A percentile compares a stretch with the other conserved stretches of the same genome.
Conservation (phyloP, 2,888 invertebrate genomes). For the Lacanobia wlatinum region DNA sequence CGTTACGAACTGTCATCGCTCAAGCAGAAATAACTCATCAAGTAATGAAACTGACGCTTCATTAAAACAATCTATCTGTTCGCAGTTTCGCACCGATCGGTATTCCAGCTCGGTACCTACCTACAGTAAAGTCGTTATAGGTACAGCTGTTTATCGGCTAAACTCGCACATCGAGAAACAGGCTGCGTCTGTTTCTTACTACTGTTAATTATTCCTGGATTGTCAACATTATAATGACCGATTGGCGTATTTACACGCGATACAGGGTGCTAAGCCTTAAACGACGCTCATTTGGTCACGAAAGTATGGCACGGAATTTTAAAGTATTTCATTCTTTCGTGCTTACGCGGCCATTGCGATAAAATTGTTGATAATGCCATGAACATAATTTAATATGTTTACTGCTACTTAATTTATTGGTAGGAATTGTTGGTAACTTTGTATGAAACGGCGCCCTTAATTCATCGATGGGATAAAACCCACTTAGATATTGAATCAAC, state of each 20-base stretch:
- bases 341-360: slow-evolving; percentile 46
- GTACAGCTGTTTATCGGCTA: slow-evolving; percentile 51
- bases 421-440: slow-evolving; percentile 4
- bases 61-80: slow-evolving; percentile 21
- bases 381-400: slow-evolving; percentile 50
- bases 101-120: slow-evolving; percentile 25
- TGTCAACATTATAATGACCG: slow-evolving; percentile 59
- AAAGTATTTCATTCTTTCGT: slow-evolving; percentile 37
- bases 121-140: slow-evolving; percentile 54
- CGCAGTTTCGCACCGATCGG: slow-evolving; percentile 13
- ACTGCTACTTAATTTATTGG: slow-evolving; percentile 32
- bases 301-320: slow-evolving; percentile 50
- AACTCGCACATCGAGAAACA: slow-evolving; percentile 51
- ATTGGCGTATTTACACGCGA: slow-evolving; percentile 60
- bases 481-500: neutral
- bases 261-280: slow-evolving; percentile 48
- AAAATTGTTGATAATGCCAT: slow-evolving; percentile 51
- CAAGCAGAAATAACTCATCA: slow-evolving; percentile 18
- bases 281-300: slow-evolving; percentile 57
- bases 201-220: slow-evolving; percentile 57
- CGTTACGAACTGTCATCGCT: neutral
- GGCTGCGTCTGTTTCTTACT: slow-evolving; percentile 45
- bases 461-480: neutral
- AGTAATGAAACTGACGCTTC: slow-evolving; percentile 29
- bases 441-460: neutral